A percentile compares a stretch with the other conserved stretches of the same genome.
phyloP scores from a whole-genome alignment of 30 jellyfish, hydroid and myxozoan species.

The Hydra vulgaris region DNA sequence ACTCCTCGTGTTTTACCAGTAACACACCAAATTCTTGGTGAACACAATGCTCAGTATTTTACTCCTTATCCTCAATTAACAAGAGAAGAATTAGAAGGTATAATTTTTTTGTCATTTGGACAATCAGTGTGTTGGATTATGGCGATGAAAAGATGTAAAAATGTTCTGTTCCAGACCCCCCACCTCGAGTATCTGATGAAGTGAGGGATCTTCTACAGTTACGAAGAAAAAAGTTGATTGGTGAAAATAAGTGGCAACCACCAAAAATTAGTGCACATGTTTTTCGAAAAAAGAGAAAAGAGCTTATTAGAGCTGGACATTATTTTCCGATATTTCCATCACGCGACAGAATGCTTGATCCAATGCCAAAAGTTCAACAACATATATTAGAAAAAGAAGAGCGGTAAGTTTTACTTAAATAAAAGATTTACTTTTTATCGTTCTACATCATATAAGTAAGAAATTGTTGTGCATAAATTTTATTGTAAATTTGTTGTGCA shows the following conservation, averaged over 20 bases:
- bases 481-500: too few species aligned
- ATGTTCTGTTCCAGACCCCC: slow-evolving; percentile 22
- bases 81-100: slow-evolving; percentile 30
- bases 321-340: slow-evolving; percentile 79
- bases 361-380: slow-evolving; percentile 31
- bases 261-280: slow-evolving; percentile 48
- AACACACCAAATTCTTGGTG: slow-evolving; percentile 30
- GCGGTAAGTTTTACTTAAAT: neutral
- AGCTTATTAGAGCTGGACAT: slow-evolving; percentile 58
- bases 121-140: neutral
- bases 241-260: slow-evolving; percentile 18
- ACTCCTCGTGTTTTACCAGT: slow-evolving; percentile 32
- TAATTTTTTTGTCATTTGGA: neutral
- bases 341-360: slow-evolving; percentile 71
- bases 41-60: slow-evolving; percentile 33
- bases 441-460: too few species aligned
- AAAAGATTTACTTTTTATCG: too few species aligned
- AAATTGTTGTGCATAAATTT: too few species aligned
- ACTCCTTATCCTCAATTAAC: slow-evolving; percentile 31
- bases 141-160: neutral
- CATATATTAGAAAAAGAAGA: slow-evolving; percentile 33
- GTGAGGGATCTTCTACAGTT: slow-evolving; percentile 13
- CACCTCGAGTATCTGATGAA: slow-evolving; percentile 40
- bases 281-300: slow-evolving; percentile 45
- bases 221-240: slow-evolving; percentile 7